Conservation (phyloP, 1,140 invertebrate species). For the Zaprionus tsacasi region DNA sequence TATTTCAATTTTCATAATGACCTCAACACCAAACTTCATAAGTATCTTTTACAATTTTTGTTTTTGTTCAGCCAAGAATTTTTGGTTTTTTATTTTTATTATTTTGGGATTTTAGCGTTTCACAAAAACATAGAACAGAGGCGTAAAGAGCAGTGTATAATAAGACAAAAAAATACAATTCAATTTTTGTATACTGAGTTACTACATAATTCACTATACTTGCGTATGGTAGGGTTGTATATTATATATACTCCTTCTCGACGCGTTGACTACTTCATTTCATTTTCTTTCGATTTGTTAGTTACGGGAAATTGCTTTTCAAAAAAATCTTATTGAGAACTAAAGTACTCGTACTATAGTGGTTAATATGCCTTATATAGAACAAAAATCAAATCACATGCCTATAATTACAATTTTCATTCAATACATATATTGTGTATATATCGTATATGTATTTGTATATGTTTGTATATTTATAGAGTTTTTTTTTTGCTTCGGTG, state of each 20-base stretch:
- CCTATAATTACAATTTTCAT: conserved; percentile 21
- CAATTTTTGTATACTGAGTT: conserved; percentile 2
- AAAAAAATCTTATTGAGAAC: conserved; percentile 22
- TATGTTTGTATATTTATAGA: conserved; percentile 7
- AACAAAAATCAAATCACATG: conserved; percentile 30
- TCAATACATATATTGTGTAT: conserved; percentile 6
- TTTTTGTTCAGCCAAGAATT: conserved; percentile 24
- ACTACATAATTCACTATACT: conserved; percentile 4
- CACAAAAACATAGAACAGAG: conserved; percentile 15
- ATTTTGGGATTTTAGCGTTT: conserved; percentile 31
- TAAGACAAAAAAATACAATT: conserved; percentile 5
- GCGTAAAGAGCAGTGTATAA: conserved; percentile 3
- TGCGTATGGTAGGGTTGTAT: conserved; percentile 1
- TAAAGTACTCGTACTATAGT: conserved; percentile 22
- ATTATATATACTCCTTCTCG: conserved; percentile 3
- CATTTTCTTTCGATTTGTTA: conserved; percentile 3
- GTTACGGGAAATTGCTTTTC: conserved; percentile 11
- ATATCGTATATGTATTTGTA: conserved; percentile 9
- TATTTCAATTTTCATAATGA: conserved; percentile 48
- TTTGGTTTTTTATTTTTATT: conserved; percentile 11
- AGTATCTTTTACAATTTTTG: conserved; percentile 43
- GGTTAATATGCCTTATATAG: conserved; percentile 18
- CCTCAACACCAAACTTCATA: conserved; percentile 51
- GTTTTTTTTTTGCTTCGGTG: conserved; percentile 1
- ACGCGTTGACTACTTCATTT: neutral